Base-by-base conservation (phyloP, 2,113 vertebrate species). In the Ciconia stormi region DNA sequence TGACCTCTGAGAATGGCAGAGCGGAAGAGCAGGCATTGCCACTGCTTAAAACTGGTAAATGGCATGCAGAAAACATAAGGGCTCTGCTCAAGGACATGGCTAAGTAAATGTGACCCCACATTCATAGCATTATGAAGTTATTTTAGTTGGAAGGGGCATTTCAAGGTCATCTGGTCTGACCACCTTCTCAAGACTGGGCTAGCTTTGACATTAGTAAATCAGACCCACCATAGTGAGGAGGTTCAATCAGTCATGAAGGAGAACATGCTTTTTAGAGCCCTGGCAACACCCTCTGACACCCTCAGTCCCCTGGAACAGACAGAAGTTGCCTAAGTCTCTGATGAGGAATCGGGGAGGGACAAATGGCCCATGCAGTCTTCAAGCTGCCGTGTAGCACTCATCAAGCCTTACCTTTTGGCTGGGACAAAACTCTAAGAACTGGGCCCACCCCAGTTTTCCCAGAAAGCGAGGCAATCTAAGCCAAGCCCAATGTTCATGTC, bases 141-240 rank as follows among this genome's bases (percentile, higher is more conserved):
- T 91, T 84, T 77, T 42, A 44, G 13, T 30, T 85, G 9, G 14
- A 82, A 93, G 34, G 27, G 44, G 53, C 19, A 76, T 44, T 76
- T 77, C 55, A 32, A 49, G 26, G n/a, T 94, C 40, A 56, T 61
- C 26, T 72, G 47, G 9, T 84, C 26, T 74, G 44, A 82, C 6
- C n/a, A 52, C 55, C 13, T 92, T 83, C n/a, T 91, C 69, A 78
- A 82, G 46, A 59, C 21, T 12, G 23, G 46, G 52, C 16, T 72
- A 47, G n/a, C 34, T 92, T 79, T 76, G 70, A 63, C 14, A 2
- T 44, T 53, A 62, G 17, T 46, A 82, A 76, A 49, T 78, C 36
- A 84, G 55, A 81, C 11, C 11, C 59, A 36, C 10, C 0, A 0
- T 22, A 59, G 23, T 2, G 12, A 93, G 13, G 1, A 8, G 2